Percentiles rank a stretch among this genome's conserved stretches.
phyloP scores from a whole-genome alignment of 2,113 vertebrate genomes.

The Diadophis punctatus region DNA sequence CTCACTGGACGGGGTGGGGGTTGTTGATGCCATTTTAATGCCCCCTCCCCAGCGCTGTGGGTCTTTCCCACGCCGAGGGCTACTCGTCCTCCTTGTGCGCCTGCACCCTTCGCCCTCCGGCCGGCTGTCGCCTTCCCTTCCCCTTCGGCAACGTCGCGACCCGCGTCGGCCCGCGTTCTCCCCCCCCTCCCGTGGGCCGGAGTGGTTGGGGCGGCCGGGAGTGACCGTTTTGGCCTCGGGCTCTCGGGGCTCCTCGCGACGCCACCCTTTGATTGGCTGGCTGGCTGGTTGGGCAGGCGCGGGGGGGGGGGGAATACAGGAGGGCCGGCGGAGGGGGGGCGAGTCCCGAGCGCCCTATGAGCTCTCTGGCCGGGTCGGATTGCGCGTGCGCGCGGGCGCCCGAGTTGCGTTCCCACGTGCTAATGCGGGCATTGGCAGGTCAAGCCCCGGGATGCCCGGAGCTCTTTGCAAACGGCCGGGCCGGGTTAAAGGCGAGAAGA shows the following conservation, averaged over 20 bases:
- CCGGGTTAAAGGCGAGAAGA: neutral
- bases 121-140: neutral
- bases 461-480: neutral
- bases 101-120: neutral
- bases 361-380: rapidly evolving
- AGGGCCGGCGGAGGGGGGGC: too few species aligned
- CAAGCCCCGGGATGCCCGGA: neutral
- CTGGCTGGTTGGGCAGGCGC: neutral
- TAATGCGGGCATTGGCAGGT: neutral
- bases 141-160: neutral
- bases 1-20: neutral
- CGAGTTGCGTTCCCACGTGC: neutral
- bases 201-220: slow-evolving; percentile 35
- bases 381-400: rapidly evolving
- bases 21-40: slow-evolving; percentile 25
- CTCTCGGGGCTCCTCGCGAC: neutral
- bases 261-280: neutral
- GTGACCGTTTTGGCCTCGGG: slow-evolving; percentile 1
- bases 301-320: too few species aligned
- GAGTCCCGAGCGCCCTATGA: neutral
- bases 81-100: too few species aligned
- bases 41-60: neutral
- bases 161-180: neutral
- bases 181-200: neutral
- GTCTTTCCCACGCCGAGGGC: neutral